Evolutionary conservation across 2,797 vertebrate genomes (phyloP).

Genomic region (Xenops minutus): DNA sequence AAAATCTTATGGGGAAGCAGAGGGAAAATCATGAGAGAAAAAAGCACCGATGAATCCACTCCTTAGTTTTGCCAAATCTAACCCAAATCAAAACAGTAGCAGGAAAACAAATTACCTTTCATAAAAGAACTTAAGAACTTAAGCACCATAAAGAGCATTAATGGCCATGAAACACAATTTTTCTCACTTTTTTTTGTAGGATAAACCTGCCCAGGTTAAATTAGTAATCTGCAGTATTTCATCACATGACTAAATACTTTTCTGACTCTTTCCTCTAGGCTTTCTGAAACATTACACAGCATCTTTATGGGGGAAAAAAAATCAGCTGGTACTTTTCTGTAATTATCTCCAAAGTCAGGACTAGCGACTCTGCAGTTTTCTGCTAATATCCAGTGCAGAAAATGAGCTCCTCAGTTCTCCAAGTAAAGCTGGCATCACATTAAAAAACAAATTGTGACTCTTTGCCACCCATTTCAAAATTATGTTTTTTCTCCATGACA

Average conservation of each 20-base stretch:
- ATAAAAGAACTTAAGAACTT: background rate
- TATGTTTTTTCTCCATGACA: background rate
- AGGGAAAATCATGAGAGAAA: background rate
- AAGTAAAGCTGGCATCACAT: background rate
- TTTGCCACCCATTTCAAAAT: background rate
- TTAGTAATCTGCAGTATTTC: background rate
- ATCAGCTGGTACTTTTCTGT: fast-evolving
- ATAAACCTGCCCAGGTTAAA: background rate
- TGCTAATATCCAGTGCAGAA: background rate
- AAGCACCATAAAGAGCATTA: background rate
- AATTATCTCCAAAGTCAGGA: background rate
- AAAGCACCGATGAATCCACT: background rate
- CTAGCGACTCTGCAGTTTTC: background rate
- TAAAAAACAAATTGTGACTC: background rate
- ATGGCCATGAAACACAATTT: background rate
- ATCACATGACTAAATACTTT: background rate
- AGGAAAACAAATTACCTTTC: background rate
- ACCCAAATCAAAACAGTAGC: background rate
- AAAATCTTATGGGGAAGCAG: background rate
- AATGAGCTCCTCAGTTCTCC: background rate
- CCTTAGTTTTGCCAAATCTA: background rate
- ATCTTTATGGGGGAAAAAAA: background rate
- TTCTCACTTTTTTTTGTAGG: background rate
- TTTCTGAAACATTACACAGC: background rate
- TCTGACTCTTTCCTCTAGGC: background rate